Percentiles rank a stretch among this genome's conserved stretches.
phyloP scores from a whole-genome alignment of 2,113 vertebrate species.

The Myrmecophaga tridactyla region DNA sequence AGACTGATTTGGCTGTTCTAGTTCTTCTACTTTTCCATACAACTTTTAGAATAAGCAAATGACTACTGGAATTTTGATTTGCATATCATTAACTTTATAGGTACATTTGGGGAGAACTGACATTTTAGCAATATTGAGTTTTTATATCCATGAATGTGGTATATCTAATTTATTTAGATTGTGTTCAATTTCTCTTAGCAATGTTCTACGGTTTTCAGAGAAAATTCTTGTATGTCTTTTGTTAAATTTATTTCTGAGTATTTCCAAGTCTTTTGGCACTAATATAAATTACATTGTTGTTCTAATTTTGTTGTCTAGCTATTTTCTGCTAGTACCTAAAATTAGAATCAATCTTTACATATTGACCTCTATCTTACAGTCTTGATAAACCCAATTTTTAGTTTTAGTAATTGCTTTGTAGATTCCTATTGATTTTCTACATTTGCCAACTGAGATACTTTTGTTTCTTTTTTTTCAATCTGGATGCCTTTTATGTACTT shows the following conservation, averaged over 20 bases:
- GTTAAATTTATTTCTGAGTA: background rate
- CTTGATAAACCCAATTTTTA: background rate
- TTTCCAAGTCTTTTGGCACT: background rate
- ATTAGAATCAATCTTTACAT: background rate
- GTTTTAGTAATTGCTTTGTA: background rate
- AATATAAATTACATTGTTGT: background rate
- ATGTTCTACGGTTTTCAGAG: background rate
- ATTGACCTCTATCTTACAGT: background rate
- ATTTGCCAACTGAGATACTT: background rate
- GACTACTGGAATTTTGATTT: background rate
- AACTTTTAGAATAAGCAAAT: background rate
- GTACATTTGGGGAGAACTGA: background rate
- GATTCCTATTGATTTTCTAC: background rate
- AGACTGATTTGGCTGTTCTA: background rate
- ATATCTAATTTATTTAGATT: background rate
- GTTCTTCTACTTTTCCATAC: background rate
- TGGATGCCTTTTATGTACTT: background rate
- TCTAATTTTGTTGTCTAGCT: background rate
- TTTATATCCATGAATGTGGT: background rate
- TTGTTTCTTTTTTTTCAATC: background rate
- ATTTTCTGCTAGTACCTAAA: background rate
- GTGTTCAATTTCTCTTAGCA: background rate
- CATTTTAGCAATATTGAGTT: background rate
- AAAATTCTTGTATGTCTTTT: background rate
- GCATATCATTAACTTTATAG: background rate